These are phyloP conservation scores for Drosophila littoralis DNA, from an alignment of 1,140 invertebrate species.

Conservation along the genomic window DNA sequence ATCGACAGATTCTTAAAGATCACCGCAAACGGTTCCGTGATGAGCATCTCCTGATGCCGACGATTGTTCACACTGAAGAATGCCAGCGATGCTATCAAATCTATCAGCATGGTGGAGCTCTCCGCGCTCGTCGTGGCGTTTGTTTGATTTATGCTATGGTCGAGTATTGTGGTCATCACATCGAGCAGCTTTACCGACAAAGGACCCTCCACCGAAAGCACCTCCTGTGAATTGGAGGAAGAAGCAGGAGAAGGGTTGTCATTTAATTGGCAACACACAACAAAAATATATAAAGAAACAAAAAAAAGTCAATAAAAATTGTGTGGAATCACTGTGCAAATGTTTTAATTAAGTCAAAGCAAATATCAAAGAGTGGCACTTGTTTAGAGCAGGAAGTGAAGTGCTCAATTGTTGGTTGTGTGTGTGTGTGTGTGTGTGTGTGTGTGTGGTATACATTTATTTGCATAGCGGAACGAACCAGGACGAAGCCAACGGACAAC, in stretches of 20 bases:
- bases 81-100: conserved; percentile 85
- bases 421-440: conserved; percentile 26
- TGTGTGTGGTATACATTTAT: conserved; percentile 60
- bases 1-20: conserved; percentile 81
- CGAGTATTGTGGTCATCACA: conserved; percentile 92
- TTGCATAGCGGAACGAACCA: conserved; percentile 68
- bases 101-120: conserved; percentile 85
- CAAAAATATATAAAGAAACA: conserved; percentile 26
- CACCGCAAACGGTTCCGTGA: conserved; percentile 71
- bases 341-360: conserved; percentile 83
- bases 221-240: conserved; percentile 87
- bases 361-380: conserved; percentile 78
- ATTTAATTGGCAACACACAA: conserved; percentile 71
- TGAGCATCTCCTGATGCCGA: conserved; percentile 84
- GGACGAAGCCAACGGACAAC: conserved; percentile 16
- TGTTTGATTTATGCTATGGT: conserved; percentile 89
- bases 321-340: conserved; percentile 73
- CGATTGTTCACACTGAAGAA: conserved; percentile 86
- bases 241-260: background rate
- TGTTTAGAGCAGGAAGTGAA: conserved; percentile 77
- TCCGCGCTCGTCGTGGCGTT: conserved; percentile 80
- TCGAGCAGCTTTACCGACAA: conserved; percentile 94
- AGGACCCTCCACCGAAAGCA: conserved; percentile 92
- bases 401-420: conserved; percentile 57
- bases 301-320: conserved; percentile 29